Evolutionary conservation across 2,113 vertebrate genomes (phyloP).

Genomic region (Austrofundulus limnaeus): DNA sequence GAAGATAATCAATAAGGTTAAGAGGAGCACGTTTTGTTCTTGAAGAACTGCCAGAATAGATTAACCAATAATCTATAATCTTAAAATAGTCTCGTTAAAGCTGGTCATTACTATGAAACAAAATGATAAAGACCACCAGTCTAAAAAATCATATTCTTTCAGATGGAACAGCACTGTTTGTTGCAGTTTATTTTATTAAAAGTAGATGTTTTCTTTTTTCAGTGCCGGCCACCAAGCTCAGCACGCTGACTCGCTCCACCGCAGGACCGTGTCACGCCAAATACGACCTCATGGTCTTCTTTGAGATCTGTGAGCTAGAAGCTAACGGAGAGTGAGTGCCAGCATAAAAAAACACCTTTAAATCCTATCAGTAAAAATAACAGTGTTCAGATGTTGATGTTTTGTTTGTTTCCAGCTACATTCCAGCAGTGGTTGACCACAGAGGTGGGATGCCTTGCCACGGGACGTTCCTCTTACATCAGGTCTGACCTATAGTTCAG

Average conservation of each 20-base stretch:
- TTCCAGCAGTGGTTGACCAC: constrained; percentile 96
- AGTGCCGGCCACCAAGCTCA: constrained; percentile 98
- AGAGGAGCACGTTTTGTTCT: too few relatives aligned
- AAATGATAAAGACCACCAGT: too few relatives aligned
- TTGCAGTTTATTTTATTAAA: too few relatives aligned
- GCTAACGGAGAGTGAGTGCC: constrained; percentile 95
- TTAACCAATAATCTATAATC: too few relatives aligned
- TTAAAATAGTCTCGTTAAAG: too few relatives aligned
- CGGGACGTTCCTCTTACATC: constrained; percentile 93
- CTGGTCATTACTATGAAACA: too few relatives aligned
- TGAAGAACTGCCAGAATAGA: too few relatives aligned
- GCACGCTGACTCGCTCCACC: constrained; percentile 86
- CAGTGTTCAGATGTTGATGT: neutral
- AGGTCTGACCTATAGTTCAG: constrained; percentile 74
- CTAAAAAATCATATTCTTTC: too few relatives aligned
- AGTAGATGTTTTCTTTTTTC: neutral
- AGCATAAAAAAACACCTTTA: neutral
- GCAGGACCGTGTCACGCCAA: constrained; percentile 94
- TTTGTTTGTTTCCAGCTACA: constrained; percentile 83
- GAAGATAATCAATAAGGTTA: too few relatives aligned
- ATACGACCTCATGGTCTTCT: constrained; percentile 96
- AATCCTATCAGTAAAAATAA: neutral
- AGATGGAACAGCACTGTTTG: too few relatives aligned
- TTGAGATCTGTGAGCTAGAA: constrained; percentile 98
- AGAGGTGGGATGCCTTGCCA: constrained; percentile 94